phyloP scores from a whole-genome alignment of 1,140 invertebrate genomes.

The Magallana gigas region DNA sequence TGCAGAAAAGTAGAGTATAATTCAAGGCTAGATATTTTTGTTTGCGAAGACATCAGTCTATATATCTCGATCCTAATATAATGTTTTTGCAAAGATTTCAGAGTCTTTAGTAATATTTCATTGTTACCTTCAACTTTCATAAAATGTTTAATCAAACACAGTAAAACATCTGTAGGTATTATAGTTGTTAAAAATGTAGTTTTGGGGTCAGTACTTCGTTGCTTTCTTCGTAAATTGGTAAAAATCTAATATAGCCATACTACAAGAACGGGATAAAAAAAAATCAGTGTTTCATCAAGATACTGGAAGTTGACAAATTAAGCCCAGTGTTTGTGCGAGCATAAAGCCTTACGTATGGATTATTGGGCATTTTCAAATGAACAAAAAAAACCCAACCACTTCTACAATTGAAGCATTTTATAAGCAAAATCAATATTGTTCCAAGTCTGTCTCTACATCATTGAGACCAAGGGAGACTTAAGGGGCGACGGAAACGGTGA shows the following conservation, averaged over 20 bases:
- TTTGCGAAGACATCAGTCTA: too few relatives aligned
- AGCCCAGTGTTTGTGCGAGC: background rate
- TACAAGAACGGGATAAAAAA: background rate
- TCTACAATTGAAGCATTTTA: constrained; percentile 31
- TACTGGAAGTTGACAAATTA: constrained; percentile 9
- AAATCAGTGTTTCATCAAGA: background rate
- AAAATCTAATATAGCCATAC: background rate
- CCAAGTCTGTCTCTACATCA: constrained; percentile 15
- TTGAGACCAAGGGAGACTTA: background rate
- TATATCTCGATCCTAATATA: too few relatives aligned
- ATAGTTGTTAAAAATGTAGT: too few relatives aligned
- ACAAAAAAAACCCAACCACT: background rate
- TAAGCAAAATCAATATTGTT: constrained; percentile 31
- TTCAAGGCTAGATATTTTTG: too few relatives aligned
- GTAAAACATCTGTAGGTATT: too few relatives aligned
- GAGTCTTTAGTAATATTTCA: too few relatives aligned
- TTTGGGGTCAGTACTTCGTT: too few relatives aligned
- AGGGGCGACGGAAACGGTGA: constrained; percentile 11
- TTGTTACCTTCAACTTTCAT: too few relatives aligned
- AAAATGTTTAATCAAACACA: too few relatives aligned
- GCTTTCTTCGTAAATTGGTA: too few relatives aligned
- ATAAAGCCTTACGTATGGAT: background rate
- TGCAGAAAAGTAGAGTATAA: too few relatives aligned
- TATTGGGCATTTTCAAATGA: constrained; percentile 10
- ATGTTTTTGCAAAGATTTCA: too few relatives aligned